These are phyloP conservation scores for Cerastis leucographa DNA, from an alignment of 2,888 invertebrate genomes.

Conservation along the genomic window DNA sequence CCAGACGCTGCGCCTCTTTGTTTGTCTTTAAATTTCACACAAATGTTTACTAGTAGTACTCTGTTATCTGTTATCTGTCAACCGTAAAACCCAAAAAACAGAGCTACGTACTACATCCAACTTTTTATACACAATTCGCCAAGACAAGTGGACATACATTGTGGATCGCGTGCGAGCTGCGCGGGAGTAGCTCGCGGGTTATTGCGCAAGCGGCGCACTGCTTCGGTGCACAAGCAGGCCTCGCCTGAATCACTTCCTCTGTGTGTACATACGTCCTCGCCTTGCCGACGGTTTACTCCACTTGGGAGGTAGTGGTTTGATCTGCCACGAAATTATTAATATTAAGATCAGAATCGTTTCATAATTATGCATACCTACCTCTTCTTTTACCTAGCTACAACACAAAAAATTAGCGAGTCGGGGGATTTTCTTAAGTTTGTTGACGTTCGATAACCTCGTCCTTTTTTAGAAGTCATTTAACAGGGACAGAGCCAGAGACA, in stretches of 20 bases:
- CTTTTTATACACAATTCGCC: neutral
- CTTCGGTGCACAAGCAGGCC: constrained; percentile 85
- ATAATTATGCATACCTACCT: neutral
- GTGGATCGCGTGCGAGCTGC: constrained; percentile 78
- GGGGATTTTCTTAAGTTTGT: too few species aligned
- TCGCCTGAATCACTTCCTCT: constrained; percentile 86
- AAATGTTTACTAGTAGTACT: neutral
- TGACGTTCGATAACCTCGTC: neutral
- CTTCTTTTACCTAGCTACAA: neutral
- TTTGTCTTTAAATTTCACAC: neutral
- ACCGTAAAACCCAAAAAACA: neutral
- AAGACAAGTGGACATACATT: constrained; percentile 65
- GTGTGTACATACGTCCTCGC: constrained; percentile 87
- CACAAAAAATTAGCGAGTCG: neutral
- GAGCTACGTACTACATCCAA: neutral
- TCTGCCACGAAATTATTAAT: neutral
- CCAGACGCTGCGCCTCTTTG: too few species aligned
- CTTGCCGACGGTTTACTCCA: constrained; percentile 63
- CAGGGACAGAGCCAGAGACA: too few species aligned
- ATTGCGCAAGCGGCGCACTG: constrained; percentile 80
- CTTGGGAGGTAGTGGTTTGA: constrained; percentile 60
- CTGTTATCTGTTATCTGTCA: neutral
- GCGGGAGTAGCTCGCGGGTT: constrained; percentile 69
- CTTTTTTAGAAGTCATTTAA: too few species aligned
- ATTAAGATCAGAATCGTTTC: neutral